These are phyloP conservation scores for Triplophysa yarkandensis DNA, from an alignment of 2,797 vertebrate species.

Conservation along the genomic window DNA sequence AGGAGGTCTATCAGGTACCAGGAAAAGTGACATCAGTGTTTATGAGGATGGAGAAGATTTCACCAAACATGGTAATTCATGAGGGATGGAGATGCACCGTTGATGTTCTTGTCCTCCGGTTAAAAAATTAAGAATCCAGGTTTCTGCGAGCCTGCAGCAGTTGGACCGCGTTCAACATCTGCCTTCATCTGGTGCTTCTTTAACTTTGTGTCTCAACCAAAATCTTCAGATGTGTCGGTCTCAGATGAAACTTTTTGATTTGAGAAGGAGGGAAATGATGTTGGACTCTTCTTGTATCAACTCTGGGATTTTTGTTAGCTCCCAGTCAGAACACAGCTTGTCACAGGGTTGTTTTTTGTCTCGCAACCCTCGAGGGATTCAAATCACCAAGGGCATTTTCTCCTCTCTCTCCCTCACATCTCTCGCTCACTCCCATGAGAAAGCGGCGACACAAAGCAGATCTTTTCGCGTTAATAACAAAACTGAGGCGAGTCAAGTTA, in stretches of 20 bases:
- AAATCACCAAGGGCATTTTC: conserved; percentile 60
- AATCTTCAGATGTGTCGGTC: conserved; percentile 34
- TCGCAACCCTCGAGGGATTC: conserved; percentile 31
- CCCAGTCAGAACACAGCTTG: conserved; percentile 52
- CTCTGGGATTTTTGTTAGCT: conserved; percentile 52
- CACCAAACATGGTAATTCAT: conserved; percentile 26
- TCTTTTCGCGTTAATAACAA: conserved; percentile 63
- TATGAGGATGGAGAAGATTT: conserved; percentile 36
- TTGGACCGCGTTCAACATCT: conserved; percentile 44
- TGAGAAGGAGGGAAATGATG: not conserved
- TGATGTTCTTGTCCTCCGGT: conserved; percentile 36
- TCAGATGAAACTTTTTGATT: not conserved
- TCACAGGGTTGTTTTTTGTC: conserved; percentile 45
- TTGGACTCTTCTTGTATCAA: conserved; percentile 37
- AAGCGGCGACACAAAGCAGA: conserved; percentile 49
- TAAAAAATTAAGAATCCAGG: conserved; percentile 43
- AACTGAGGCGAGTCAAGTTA: conserved; percentile 49
- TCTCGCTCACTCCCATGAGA: conserved; percentile 49
- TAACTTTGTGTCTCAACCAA: conserved; percentile 23
- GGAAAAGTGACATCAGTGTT: conserved; percentile 33
- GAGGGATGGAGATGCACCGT: conserved; percentile 21
- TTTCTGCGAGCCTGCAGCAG: conserved; percentile 37
- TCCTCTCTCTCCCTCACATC: conserved; percentile 47
- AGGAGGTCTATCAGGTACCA: conserved; percentile 37
- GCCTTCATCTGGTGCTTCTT: conserved; percentile 36